Base-by-base conservation (phyloP, 37 sponge, comb jelly and placozoan species). In the Hormiphora californensis region DNA sequence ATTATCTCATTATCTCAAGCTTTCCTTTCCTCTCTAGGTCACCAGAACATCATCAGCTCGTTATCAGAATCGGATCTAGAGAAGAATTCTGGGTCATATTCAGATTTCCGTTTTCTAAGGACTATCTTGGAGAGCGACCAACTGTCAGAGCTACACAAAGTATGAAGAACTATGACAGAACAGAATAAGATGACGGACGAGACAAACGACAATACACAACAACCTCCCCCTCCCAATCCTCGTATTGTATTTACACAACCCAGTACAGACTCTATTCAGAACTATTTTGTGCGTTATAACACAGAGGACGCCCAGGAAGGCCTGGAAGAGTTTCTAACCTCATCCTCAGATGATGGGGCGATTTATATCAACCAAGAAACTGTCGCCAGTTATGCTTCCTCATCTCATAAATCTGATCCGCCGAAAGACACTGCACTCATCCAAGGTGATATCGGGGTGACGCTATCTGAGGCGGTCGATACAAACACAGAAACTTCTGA, bases 31-130 rank as follows among this genome's bases (percentile, higher is more conserved):
- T n/a, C 21, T n/a, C 21, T 30, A 73, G 81, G 44, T 73, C 43
- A 43, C 44, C 41, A 73, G 15, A 73, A 73, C 81, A 73, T 73
- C 2, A 73, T 73, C 81, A 36, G 17, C 21, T 41, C 81, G 32
- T 43, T 73, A 73, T 22, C 40, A 43, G 81, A 73, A 0, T 28
- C 43, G 4, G 46, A 73, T 43, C 2, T 11, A 19, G 43, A 73
- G 38, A 33, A 43, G 28, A 46, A 28, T 1, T 46, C 81, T 39
- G 81, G 43, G 28, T 36, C 7, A 32, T 46, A 41, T 7, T 43
- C 40, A 46, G 81, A 73, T 73, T 46, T 73, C 1, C 43, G 81
- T 1, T 73, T 73, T 41, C 46, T 73, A 22, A 22, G 81, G 46
- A 36, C 12, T 4, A 40, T 73, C 27, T 30, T 73, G n/a, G 39